phyloP scores from a whole-genome alignment of 92 coral and sea anemone species.

The Heliopora coerulea region DNA sequence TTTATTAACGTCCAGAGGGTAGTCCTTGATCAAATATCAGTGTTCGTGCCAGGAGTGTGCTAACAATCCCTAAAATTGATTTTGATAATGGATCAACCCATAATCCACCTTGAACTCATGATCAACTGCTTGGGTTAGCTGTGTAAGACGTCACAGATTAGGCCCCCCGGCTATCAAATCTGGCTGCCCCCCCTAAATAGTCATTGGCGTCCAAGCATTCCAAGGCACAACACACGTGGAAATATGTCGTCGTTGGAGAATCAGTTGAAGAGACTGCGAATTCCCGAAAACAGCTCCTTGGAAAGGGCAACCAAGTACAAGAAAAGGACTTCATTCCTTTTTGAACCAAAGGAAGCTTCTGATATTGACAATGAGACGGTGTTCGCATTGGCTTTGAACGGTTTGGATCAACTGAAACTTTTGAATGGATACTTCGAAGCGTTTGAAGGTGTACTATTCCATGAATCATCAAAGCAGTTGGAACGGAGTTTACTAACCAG shows the following conservation, averaged over 20 bases:
- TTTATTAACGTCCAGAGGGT: no score
- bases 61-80: no score
- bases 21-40: no score
- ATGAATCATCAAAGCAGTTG: slow-evolving; percentile 73
- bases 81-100: no score
- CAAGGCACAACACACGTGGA: background rate
- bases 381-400: slow-evolving; percentile 83
- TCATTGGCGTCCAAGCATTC: no score
- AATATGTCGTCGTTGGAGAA: slow-evolving; percentile 93
- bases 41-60: no score
- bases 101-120: no score
- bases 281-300: slow-evolving; percentile 71
- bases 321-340: slow-evolving; percentile 79
- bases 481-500: slow-evolving; percentile 78
- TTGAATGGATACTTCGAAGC: slow-evolving; percentile 66
- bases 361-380: slow-evolving; percentile 96
- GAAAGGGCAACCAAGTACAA: slow-evolving; percentile 63
- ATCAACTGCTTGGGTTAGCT: no score
- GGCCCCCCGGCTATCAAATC: no score
- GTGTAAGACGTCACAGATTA: no score
- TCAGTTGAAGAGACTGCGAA: slow-evolving; percentile 89
- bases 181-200: no score
- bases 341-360: slow-evolving; percentile 88
- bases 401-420: slow-evolving; percentile 77
- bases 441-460: slow-evolving; percentile 69